Base-by-base conservation (phyloP, 2,888 invertebrate genomes). In the Anticlea derivata region DNA sequence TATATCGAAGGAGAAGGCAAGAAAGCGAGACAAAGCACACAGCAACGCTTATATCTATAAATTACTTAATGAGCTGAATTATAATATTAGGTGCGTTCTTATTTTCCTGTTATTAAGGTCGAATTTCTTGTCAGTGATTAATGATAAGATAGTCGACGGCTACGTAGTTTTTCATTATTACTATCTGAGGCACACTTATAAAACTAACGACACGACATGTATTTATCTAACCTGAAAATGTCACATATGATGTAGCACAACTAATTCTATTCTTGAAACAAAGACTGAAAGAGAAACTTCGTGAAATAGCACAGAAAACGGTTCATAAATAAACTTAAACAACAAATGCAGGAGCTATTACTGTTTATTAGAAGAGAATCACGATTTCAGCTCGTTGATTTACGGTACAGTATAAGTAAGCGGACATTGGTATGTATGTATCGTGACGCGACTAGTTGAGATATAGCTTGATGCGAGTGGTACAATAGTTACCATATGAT, bases 11-110 rank as follows among this genome's bases (percentile, higher is more conserved):
- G 54, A 50, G 72, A 70, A 76, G 60, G 61, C 75, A 78, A 74
- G 83, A 84, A 83, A 82, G 83, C 85, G 82, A 80, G 70, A 81
- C 83, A 70, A 61, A 60, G 54, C 61, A 67, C 69, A 62, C 70
- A 70, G 67, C 73, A 64, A 67, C 65, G 54, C 58, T 69, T 51
- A 64, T 29, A 27, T 61, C 58, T 39, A 64, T 63, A 66, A 69
- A 69, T 70, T 65, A 71, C 65, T 68, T 68, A 68, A 72, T 68
- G 53, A 71, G 66, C 63, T 61, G 63, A 66, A 68, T 70, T 63
- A 67, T 66, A 59, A 64, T 56, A 64, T 65, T 55, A 31, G 38
- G 47, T 44, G 44, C 45, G 53, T 51, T 56, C 54, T 66, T 58
- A 59, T 56, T 61, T 31, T 55, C 46, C 38, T 60, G 59, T 60